These are phyloP conservation scores for Amazona vittata DNA, from an alignment of 2,113 vertebrate species.

Conservation along the genomic window DNA sequence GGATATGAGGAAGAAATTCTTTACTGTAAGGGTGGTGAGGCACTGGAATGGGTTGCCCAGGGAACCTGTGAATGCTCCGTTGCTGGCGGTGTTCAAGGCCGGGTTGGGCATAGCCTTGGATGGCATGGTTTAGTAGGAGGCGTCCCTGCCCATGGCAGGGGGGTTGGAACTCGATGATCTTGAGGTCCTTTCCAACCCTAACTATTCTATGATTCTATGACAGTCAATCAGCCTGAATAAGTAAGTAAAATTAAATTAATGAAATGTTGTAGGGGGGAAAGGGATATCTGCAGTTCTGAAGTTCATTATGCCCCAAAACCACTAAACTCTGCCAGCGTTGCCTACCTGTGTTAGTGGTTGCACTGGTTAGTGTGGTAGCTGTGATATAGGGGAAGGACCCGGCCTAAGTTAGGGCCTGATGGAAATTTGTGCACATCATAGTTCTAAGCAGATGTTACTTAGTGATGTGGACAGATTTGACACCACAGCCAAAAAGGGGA, in stretches of 20 bases:
- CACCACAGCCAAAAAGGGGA: neutral
- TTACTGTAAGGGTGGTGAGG: too few species aligned
- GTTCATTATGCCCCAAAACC: neutral
- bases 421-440: neutral
- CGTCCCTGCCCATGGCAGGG: too few species aligned
- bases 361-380: neutral
- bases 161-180: too few species aligned
- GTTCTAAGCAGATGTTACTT: neutral
- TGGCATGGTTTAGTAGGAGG: too few species aligned
- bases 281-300: neutral
- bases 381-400: neutral
- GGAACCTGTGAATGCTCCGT: too few species aligned
- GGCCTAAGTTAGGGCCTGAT: neutral
- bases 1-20: too few species aligned
- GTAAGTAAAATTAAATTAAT: neutral
- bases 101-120: too few species aligned
- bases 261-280: accelerated
- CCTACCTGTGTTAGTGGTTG: neutral
- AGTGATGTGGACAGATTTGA: neutral
- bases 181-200: too few species aligned
- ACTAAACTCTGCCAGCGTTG: neutral
- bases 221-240: neutral
- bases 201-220: too few species aligned
- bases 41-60: too few species aligned
- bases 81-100: too few species aligned